Conservation (phyloP, 1,140 invertebrate species). For the Bradynema listronoti region DNA sequence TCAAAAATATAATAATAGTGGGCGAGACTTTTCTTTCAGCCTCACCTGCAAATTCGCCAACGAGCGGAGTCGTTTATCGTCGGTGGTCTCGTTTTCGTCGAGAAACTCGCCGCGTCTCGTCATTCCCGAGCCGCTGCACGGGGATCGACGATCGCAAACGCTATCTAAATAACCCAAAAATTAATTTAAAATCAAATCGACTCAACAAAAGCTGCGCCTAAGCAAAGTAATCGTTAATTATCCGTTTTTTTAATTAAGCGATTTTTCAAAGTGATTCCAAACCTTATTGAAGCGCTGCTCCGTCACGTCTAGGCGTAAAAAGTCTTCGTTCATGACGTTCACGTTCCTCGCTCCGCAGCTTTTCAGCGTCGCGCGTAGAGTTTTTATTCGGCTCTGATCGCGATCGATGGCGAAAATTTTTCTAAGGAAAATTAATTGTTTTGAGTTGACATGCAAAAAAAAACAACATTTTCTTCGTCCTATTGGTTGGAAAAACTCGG, state of each 20-base stretch:
- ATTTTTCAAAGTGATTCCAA: conserved; percentile 23
- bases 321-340: conserved; percentile 66
- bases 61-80: conserved; percentile 64
- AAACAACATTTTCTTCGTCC: not conserved
- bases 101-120: conserved; percentile 62
- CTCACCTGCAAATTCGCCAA: conserved; percentile 73
- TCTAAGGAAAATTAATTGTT: conserved; percentile 11
- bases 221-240: too few species aligned
- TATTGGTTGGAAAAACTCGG: not conserved
- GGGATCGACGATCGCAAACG: conserved; percentile 90
- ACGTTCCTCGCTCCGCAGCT: conserved; percentile 59
- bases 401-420: conserved; percentile 76
- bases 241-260: too few species aligned
- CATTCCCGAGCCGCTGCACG: conserved; percentile 84
- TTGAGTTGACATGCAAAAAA: too few species aligned
- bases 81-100: conserved; percentile 48
- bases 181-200: not conserved
- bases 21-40: not conserved
- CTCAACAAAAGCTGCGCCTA: conserved; percentile 6
- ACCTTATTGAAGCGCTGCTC: conserved; percentile 30
- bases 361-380: conserved; percentile 64
- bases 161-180: conserved; percentile 64
- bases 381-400: conserved; percentile 66
- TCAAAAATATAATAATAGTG: not conserved
- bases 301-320: conserved; percentile 58